Percentiles rank a stretch among this genome's conserved stretches.
These are phyloP conservation scores for Globodera ellingtonae DNA, from an alignment of 1,140 invertebrate species.

Conservation along the genomic window DNA sequence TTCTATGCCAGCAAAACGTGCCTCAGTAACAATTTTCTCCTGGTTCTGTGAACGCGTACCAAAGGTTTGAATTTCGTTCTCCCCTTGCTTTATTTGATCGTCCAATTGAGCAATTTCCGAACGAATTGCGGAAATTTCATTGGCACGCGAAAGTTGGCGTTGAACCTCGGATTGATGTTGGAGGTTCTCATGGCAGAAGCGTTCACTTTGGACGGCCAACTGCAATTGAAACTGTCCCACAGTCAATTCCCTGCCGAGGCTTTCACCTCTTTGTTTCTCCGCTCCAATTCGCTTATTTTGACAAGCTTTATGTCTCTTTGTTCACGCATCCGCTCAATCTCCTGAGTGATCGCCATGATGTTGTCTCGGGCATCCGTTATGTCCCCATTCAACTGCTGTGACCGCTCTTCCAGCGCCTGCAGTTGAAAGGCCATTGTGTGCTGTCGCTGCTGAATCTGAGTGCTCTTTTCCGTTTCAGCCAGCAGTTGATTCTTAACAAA, in stretches of 20 bases:
- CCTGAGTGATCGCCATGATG: conserved; percentile 87
- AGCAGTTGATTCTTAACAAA: conserved; percentile 75
- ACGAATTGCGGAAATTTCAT: conserved; percentile 48
- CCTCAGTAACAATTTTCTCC: conserved; percentile 51
- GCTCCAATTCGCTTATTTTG: conserved; percentile 85
- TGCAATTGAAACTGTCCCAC: conserved; percentile 27
- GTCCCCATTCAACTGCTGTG: conserved; percentile 82
- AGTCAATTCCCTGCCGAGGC: background rate
- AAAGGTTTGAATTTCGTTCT: conserved; percentile 34
- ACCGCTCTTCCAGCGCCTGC: conserved; percentile 78
- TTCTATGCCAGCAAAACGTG: conserved; percentile 13
- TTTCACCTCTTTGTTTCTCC: conserved; percentile 60
- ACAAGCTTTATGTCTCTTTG: conserved; percentile 81
- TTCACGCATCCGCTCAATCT: conserved; percentile 91
- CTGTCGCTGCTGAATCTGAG: conserved; percentile 85
- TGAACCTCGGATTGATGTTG: conserved; percentile 52
- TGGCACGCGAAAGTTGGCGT: conserved; percentile 33
- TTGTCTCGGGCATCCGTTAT: conserved; percentile 83
- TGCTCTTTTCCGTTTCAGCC: conserved; percentile 82
- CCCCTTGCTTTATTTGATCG: conserved; percentile 31
- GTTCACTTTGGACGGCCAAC: conserved; percentile 51
- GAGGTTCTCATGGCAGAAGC: conserved; percentile 51
- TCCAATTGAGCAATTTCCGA: conserved; percentile 32
- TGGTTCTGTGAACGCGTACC: conserved; percentile 38
- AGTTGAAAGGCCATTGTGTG: conserved; percentile 82